Percentiles rank a stretch among this genome's conserved stretches.
These are phyloP conservation scores for Drepana arcuata DNA, from an alignment of 1,140 invertebrate genomes.

Conservation along the genomic window DNA sequence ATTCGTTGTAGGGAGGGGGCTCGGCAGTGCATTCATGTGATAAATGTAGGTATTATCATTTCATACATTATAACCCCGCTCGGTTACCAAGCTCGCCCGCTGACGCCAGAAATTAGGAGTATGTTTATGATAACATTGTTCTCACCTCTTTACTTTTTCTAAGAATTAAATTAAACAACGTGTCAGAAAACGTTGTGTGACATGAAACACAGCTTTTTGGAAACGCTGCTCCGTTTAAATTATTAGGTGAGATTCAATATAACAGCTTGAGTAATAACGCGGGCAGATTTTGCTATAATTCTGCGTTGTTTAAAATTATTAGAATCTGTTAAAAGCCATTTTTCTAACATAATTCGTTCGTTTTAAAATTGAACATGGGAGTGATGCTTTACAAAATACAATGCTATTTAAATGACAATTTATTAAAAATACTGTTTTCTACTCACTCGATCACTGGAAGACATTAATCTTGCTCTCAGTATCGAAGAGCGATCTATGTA, in stretches of 20 bases:
- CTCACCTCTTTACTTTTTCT: conserved; percentile 13
- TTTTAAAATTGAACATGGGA: too few relatives aligned
- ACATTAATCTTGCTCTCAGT: conserved; percentile 36
- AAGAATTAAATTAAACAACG: conserved; percentile 20
- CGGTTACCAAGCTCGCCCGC: conserved; percentile 9
- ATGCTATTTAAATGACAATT: too few relatives aligned
- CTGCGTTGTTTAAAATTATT: too few relatives aligned
- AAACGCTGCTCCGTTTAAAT: conserved; percentile 8
- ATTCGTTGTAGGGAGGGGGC: conserved; percentile 5
- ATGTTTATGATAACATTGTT: conserved; percentile 19
- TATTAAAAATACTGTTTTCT: too few relatives aligned
- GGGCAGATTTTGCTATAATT: too few relatives aligned
- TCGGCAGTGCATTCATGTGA: conserved; percentile 5
- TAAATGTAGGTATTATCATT: background rate
- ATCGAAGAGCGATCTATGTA: conserved; percentile 34
- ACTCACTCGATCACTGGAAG: conserved; percentile 16
- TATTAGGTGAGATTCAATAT: conserved; percentile 11
- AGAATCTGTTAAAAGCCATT: too few relatives aligned
- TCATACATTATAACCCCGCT: background rate
- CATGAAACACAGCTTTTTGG: conserved; percentile 18
- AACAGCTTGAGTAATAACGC: too few relatives aligned
- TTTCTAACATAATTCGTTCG: too few relatives aligned
- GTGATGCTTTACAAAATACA: too few relatives aligned
- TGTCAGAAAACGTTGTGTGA: conserved; percentile 15
- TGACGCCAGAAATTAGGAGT: conserved; percentile 12